Percentiles rank a stretch among this genome's conserved stretches.
phyloP scores from a whole-genome alignment of 2,113 vertebrate genomes.

The Elgaria multicarinata region DNA sequence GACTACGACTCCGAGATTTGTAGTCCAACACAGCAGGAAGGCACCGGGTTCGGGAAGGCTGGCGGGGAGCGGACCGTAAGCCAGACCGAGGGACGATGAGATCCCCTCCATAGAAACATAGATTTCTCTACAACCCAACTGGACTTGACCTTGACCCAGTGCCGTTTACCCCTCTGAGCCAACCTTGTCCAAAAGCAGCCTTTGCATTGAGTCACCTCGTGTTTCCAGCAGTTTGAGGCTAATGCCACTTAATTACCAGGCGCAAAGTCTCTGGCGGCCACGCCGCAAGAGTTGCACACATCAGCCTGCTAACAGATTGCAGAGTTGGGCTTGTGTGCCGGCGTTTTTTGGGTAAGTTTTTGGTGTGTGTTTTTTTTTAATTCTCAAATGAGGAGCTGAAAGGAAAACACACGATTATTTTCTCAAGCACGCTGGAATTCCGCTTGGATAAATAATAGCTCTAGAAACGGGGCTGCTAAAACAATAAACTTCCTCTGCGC shows the following conservation, averaged over 20 bases:
- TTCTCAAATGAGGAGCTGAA: slow-evolving; percentile 60
- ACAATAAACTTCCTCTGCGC: slow-evolving; percentile 74
- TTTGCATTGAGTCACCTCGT: not conserved
- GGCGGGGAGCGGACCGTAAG: not conserved
- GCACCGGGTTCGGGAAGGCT: too few relatives aligned
- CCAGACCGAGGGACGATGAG: not conserved
- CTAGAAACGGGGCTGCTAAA: slow-evolving; percentile 72
- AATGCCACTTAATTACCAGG: slow-evolving; percentile 36
- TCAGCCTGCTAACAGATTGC: not conserved
- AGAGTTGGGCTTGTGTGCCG: not conserved
- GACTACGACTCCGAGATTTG: too few relatives aligned
- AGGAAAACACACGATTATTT: slow-evolving; percentile 66
- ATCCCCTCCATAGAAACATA: not conserved
- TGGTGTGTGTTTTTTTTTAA: not conserved
- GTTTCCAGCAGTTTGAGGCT: slow-evolving; percentile 26
- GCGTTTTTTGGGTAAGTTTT: not conserved
- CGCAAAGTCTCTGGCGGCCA: not conserved
- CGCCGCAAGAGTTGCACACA: too few relatives aligned
- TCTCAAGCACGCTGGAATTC: slow-evolving; percentile 71
- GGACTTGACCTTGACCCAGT: not conserved
- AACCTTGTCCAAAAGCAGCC: not conserved
- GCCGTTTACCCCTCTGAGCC: not conserved
- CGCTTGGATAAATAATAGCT: slow-evolving; percentile 75
- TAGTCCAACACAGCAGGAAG: too few relatives aligned
- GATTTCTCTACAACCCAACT: not conserved